Conservation (phyloP, 2,113 vertebrate species). For the Chamaetylas fuelleborni region DNA sequence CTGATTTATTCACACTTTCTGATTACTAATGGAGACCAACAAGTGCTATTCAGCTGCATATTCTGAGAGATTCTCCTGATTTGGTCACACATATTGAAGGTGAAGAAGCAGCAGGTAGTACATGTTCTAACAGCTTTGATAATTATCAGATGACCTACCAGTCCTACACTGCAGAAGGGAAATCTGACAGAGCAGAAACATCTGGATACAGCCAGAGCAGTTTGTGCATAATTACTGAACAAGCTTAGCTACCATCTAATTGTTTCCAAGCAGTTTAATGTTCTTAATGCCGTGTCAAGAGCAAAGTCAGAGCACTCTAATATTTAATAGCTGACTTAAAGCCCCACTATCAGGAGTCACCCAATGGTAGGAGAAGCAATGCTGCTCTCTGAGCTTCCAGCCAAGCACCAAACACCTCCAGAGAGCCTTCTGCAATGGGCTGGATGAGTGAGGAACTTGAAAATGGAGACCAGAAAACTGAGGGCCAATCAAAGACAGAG, state of each 20-base stretch:
- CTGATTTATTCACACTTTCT: neutral
- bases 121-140: neutral
- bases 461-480: neutral
- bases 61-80: neutral
- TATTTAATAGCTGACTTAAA: neutral
- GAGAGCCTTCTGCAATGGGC: neutral
- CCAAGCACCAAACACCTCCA: neutral
- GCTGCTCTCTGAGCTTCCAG: neutral
- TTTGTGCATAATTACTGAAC: slow-evolving; percentile 9
- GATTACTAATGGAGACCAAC: neutral
- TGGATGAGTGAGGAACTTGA: neutral
- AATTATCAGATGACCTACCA: neutral
- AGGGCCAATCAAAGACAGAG: neutral
- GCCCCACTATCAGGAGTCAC: neutral
- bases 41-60: neutral
- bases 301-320: neutral
- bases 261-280: neutral
- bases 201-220: neutral
- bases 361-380: accelerated
- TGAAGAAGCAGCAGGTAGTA: neutral
- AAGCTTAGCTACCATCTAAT: neutral
- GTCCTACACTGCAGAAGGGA: neutral
- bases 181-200: neutral
- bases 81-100: neutral
- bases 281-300: neutral